phyloP scores from a whole-genome alignment of 2,113 vertebrate genomes.

The Talpa occidentalis region DNA sequence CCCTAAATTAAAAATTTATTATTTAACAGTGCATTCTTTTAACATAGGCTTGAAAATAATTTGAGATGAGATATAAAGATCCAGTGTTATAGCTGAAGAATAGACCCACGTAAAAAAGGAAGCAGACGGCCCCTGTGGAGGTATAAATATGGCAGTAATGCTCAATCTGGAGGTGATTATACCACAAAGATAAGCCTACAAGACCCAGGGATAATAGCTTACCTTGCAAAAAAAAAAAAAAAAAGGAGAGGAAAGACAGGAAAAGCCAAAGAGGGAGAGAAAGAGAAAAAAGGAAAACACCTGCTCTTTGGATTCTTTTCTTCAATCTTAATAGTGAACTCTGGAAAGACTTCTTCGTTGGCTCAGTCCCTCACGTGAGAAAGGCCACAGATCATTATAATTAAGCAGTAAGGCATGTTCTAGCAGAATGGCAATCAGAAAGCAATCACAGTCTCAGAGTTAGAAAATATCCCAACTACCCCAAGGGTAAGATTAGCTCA shows the following conservation, averaged over 20 bases:
- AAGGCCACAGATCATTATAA: slow-evolving; percentile 57
- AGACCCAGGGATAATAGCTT: background rate
- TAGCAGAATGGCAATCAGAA: slow-evolving; percentile 75
- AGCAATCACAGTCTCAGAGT: slow-evolving; percentile 80
- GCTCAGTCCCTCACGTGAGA: background rate
- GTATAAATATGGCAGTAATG: background rate
- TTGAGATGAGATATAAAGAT: background rate
- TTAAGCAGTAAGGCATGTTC: slow-evolving; percentile 82
- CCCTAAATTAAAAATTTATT: slow-evolving; percentile 41
- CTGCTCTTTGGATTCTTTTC: background rate
- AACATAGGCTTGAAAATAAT: background rate
- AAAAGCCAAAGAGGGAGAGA: background rate
- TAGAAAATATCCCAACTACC: slow-evolving; percentile 79
- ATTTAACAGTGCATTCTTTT: background rate
- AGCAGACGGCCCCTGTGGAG: background rate
- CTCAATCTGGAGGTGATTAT: background rate
- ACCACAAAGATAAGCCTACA: background rate
- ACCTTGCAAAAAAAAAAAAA: background rate
- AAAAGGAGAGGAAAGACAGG: background rate
- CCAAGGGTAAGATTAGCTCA: slow-evolving; percentile 80
- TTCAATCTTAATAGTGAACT: background rate
- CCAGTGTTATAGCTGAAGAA: background rate
- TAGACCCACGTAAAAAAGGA: background rate
- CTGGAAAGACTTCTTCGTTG: background rate
- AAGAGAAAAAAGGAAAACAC: background rate